Evolutionary conservation across 2,113 vertebrate species (phyloP), one percentile per base, ranked within the genome.

Genomic region (Anolis sagrei): DNA sequence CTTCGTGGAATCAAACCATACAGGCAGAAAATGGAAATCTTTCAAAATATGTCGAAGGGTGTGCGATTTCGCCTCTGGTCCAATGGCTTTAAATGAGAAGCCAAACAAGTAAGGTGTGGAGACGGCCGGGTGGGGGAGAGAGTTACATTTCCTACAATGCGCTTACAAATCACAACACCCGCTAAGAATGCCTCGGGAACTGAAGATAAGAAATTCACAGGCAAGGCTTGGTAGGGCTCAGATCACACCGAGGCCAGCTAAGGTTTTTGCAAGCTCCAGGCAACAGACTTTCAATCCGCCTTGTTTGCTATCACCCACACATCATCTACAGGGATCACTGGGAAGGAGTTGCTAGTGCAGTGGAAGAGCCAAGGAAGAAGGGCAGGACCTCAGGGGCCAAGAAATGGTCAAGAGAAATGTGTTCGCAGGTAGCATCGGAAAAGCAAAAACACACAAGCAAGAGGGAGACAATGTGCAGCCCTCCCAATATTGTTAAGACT

Each of bases 81-180:
- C 54, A 54, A 44, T 70, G 23, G n/a, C 48, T 83, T 62, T 62
- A 23, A 62, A 44, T 64, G 36, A 64, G 36, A 83, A 83, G 19
- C 29, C 72, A 64, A 73, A 83, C 13, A 62, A 83, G 21, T 25
- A n/a, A 62, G 39, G 54, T 13, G 11, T 58, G 54, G 54, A 58
- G 54, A 58, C 18, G 54, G 54, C 14, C 14, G 18, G 54, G 21
- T 32, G 27, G 19, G 9, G 34, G 9, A 11, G 51, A 64, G 8
- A 76, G 6, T 54, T 64, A 48, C 23, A 34, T 83, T 14, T 64
- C 58, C 72, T 83, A 75, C 7, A 3, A 76, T 48, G 39, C 21
- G 54, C 34, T 39, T 58, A 83, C 39, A 66, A 44, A 64, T 66
- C 74, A 66, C 39, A 83, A 76, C 82, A 83, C 39, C 44, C 66